These are phyloP conservation scores for Fulica atra DNA, from an alignment of 2,113 vertebrate species.

Conservation along the genomic window DNA sequence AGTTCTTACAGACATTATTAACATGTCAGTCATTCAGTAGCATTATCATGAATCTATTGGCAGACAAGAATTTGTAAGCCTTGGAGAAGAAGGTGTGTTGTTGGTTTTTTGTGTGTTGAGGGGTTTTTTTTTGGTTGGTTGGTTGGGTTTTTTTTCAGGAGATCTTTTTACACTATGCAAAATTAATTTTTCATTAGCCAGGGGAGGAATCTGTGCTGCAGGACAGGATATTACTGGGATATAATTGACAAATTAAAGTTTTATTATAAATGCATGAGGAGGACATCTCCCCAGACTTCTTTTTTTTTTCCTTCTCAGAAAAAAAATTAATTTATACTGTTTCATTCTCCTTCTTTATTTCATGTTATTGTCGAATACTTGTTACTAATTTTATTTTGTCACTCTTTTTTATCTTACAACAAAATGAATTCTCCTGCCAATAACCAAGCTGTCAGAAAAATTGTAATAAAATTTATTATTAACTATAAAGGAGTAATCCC, in stretches of 20 bases:
- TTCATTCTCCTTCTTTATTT: not conserved
- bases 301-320: not conserved
- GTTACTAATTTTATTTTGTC: not conserved
- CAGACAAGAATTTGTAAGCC: not conserved
- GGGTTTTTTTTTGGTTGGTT: too few species aligned
- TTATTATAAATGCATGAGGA: not conserved
- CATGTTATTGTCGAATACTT: not conserved
- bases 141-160: not conserved
- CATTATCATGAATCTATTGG: not conserved
- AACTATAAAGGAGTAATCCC: not conserved
- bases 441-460: not conserved
- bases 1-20: not conserved
- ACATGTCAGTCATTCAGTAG: not conserved
- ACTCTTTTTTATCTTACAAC: not conserved
- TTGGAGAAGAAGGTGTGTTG: not conserved
- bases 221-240: not conserved
- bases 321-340: not conserved
- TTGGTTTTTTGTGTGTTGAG: not conserved
- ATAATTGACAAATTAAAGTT: slow-evolving; percentile 12
- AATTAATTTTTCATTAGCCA: not conserved
- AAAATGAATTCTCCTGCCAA: not conserved
- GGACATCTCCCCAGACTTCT: not conserved
- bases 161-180: not conserved
- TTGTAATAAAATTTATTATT: not conserved
- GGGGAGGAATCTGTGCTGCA: not conserved